Evolutionary conservation across 2,797 vertebrate species (phyloP), one percentile per base, ranked within the genome.

Genomic region (Sus cebifrons): DNA sequence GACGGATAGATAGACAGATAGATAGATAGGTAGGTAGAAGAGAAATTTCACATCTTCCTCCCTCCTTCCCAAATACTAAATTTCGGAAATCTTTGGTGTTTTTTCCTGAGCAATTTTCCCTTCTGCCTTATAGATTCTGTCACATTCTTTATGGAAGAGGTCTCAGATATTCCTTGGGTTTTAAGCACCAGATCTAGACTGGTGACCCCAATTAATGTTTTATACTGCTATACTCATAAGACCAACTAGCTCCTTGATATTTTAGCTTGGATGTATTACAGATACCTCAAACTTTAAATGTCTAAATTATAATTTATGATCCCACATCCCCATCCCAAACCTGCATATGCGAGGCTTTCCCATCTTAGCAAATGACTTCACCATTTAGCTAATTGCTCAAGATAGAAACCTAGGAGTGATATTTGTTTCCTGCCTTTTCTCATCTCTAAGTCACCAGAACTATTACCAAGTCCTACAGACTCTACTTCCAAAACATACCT

Each of bases 131-230:
- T 18, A 7, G 29, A 7, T 11, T 20, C 21, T 52, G 62, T 58
- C n/a, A 0, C 13, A 2, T 13, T 23, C 5, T 40, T 65, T 75
- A 23, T 4, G n/a, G 14, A 32, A 14, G 8, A 4, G 12, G 36
- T 23, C 44, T 10, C 32, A 70, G 18, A 14, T 21, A 25, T 18
- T 58, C 64, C 32, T 84, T 21, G 32, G 36, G 2, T 89, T 89
- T 65, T 67, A 40, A 40, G 32, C 11, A 25, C 32, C 49, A 52
- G 20, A 65, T 73, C 40, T 58, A 54, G 18, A 67, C 74, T 85
- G 17, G 17, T 6, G 40, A 52, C 52, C 40, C 44, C 32, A 54
- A 0, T 6, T 7, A 17, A 4, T 11, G 52, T 12, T 32, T 60
- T 21, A 27, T 36, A 7, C 5, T 3, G n/a, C 23, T 83, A 49